These are phyloP conservation scores for Sarcophaga caerulescens DNA, from an alignment of 2,888 invertebrate genomes.

Conservation along the genomic window DNA sequence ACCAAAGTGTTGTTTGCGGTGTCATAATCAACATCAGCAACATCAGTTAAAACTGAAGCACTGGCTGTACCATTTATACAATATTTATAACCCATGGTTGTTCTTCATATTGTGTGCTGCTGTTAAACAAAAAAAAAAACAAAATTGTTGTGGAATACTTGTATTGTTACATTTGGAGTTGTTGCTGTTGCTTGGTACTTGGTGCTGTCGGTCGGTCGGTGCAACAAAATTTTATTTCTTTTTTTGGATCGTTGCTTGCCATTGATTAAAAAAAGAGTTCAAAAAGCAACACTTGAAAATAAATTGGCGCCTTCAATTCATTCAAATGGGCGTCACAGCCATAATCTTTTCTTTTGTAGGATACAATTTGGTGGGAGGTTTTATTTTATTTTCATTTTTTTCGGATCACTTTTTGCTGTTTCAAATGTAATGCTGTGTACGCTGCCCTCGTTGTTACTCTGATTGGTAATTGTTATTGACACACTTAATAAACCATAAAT, in stretches of 20 bases:
- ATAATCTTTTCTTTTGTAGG: slow-evolving; percentile 43
- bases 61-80: not conserved
- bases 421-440: not conserved
- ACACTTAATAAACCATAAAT: slow-evolving; percentile 54
- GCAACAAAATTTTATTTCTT: slow-evolving; percentile 26
- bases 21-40: slow-evolving; percentile 50
- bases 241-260: not conserved
- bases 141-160: not conserved
- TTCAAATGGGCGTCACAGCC: slow-evolving; percentile 45
- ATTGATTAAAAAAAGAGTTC: slow-evolving; percentile 29
- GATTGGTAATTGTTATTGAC: slow-evolving; percentile 58
- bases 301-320: slow-evolving; percentile 59
- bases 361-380: slow-evolving; percentile 65
- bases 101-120: not conserved
- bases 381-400: slow-evolving; percentile 14
- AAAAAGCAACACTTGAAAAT: slow-evolving; percentile 47
- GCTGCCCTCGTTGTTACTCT: not conserved
- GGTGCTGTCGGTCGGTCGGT: not conserved
- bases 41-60: slow-evolving; percentile 15
- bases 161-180: slow-evolving; percentile 39
- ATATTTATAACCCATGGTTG: not conserved
- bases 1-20: not conserved
- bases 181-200: slow-evolving; percentile 5
- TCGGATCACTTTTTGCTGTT: not conserved
- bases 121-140: not conserved